A percentile compares a stretch with the other conserved stretches of the same genome.
Conservation (phyloP, 2,113 vertebrate genomes). For the Tinamus guttatus region DNA sequence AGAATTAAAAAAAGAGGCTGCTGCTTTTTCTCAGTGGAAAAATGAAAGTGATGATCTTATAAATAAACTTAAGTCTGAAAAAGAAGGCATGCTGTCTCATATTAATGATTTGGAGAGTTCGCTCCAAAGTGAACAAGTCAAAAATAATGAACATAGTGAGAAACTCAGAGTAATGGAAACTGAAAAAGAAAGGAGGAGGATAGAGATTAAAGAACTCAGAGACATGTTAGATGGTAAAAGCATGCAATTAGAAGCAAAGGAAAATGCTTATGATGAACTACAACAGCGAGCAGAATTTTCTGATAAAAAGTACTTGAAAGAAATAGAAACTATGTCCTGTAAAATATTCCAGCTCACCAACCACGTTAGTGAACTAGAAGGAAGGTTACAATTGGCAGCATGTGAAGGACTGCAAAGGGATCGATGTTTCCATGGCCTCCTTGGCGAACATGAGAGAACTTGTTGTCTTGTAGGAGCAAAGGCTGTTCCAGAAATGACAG, state of each 20-base stretch:
- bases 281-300: constrained; percentile 72
- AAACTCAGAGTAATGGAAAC: constrained; percentile 74
- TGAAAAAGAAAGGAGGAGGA: constrained; percentile 76
- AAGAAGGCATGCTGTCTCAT: constrained; percentile 76
- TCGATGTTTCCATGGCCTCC: constrained; percentile 72
- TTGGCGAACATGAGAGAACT: constrained; percentile 76
- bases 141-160: constrained; percentile 68
- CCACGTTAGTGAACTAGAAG: constrained; percentile 78
- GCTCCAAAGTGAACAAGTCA: constrained; percentile 69
- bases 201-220: constrained; percentile 80
- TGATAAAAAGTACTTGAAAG: constrained; percentile 83
- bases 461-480: constrained; percentile 71
- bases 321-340: constrained; percentile 81
- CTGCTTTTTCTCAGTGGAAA: constrained; percentile 83
- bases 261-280: constrained; percentile 77
- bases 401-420: constrained; percentile 77
- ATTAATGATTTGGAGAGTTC: constrained; percentile 80
- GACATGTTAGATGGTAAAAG: constrained; percentile 79
- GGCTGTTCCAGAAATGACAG: constrained; percentile 65
- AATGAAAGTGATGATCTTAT: constrained; percentile 81
- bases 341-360: constrained; percentile 79
- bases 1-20: constrained; percentile 77
- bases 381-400: constrained; percentile 74
- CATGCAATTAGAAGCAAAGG: constrained; percentile 81
- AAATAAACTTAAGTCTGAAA: constrained; percentile 78